Evolutionary conservation across 2,113 vertebrate genomes (phyloP), one percentile per base, ranked within the genome.

Genomic region (Paraplagusia blochii): DNA sequence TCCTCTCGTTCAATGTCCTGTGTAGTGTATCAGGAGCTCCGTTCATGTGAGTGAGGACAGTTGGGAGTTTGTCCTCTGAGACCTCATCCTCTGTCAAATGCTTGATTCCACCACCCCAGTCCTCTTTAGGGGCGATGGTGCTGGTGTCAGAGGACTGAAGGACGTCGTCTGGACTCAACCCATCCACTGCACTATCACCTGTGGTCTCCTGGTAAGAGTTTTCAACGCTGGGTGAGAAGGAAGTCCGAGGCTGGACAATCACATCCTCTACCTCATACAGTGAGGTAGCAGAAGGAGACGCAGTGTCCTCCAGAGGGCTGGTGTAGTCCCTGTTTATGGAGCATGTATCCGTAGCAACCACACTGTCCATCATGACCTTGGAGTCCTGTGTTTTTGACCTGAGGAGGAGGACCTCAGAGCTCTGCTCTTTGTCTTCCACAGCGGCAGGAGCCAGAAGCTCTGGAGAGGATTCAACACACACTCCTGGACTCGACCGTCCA

Each of bases 301-400:
- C 63, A 0, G 85, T 81, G 72, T 90, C 85, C 44, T 89, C 88
- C 38, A 90, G 73, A 44, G 88, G 84, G 66, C 83, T 88, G 53
- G 73, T 50, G 44, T 85, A 88, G 36, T 89, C 87, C 67, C 74
- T 72, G 72, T 72, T 81, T 19, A 77, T 44, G 8, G 77, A 75
- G 51, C 72, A 63, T 18, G 78, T 38, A 33, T 82, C 62, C 53
- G 46, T 58, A 14, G 64, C 36, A 12, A 35, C 62, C 14, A 33
- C 12, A 2, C 19, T 55, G 14, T 81, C 70, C 0, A 50, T 66
- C 16, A 60, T 11, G 0, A 66, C 39, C 15, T 55, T n/a, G 0
- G 72, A 45, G 6, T 88, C 80, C 17, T 64, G 58, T 13, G 81
- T 65, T 66, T 78, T 76, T 15, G 85, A 88, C 39, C 78, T 38